A percentile compares a stretch with the other conserved stretches of the same genome.
These are phyloP conservation scores for Caenorhabditis afra DNA, from an alignment of 2,888 invertebrate species.

Conservation along the genomic window DNA sequence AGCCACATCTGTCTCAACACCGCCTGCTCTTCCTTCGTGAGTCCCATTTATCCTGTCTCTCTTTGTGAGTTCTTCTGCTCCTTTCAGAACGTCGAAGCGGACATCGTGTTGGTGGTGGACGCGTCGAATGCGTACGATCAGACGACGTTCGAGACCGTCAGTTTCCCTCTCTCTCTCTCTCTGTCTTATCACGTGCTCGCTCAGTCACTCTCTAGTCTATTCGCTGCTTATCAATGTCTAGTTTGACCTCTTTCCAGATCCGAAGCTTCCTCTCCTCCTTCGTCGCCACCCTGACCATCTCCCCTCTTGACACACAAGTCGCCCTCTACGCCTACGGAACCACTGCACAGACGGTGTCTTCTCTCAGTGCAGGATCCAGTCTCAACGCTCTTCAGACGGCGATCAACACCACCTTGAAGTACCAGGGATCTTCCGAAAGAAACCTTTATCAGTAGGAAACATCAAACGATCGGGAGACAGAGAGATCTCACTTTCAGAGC, in stretches of 20 bases:
- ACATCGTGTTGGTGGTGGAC: conserved; percentile 55
- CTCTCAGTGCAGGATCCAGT: conserved; percentile 47
- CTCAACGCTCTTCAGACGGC: conserved; percentile 34
- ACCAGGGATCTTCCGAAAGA: conserved; percentile 53
- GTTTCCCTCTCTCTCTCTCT: conserved; percentile 2
- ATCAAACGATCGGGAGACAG: no score
- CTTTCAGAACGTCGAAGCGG: conserved; percentile 58
- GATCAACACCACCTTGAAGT: conserved; percentile 60
- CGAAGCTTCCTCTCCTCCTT: conserved; percentile 54
- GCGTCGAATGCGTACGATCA: conserved; percentile 51
- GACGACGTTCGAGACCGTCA: conserved; percentile 36
- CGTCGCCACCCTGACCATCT: conserved; percentile 54
- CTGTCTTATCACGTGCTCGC: conserved; percentile 5
- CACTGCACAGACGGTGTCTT: conserved; percentile 44
- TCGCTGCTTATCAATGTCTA: conserved; percentile 16
- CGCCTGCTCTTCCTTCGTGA: conserved; percentile 46
- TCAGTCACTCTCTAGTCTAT: conserved; percentile 29
- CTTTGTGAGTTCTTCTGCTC: no score
- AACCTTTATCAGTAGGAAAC: conserved; percentile 54
- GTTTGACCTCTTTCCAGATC: conserved; percentile 45
- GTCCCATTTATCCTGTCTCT: conserved; percentile 19
- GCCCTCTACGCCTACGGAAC: conserved; percentile 63
- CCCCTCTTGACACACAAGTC: conserved; percentile 62
- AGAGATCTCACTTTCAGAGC: conserved; percentile 46
- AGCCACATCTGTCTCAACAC: conserved; percentile 50